A percentile compares a stretch with the other conserved stretches of the same genome.
Evolutionary conservation across 2,113 vertebrate species (phyloP).

Genomic region (Phalacrocorax aristotelis): DNA sequence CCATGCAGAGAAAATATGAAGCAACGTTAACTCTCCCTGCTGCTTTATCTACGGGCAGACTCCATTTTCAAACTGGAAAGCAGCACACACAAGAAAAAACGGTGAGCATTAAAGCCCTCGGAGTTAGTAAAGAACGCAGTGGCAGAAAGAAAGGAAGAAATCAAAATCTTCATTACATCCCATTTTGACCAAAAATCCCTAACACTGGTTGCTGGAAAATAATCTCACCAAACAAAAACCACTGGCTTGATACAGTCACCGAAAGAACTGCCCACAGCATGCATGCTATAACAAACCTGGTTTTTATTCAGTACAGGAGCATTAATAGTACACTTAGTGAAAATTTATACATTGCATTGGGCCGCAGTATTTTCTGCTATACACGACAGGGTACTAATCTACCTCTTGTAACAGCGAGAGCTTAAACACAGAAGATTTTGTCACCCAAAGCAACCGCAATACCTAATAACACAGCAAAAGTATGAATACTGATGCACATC

Average conservation of each 20-base stretch:
- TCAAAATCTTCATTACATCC: background rate
- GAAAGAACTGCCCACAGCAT: background rate
- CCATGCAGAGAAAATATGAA: background rate
- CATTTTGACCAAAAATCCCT: background rate
- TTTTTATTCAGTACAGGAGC: background rate
- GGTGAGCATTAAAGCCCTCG: background rate
- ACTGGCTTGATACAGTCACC: background rate
- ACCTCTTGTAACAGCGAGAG: background rate
- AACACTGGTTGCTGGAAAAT: background rate
- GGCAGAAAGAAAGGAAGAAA: background rate
- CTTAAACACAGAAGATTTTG: background rate
- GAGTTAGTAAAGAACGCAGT: background rate
- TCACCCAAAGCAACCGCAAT: background rate
- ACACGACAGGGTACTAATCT: background rate
- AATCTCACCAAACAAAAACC: background rate
- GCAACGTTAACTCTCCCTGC: background rate
- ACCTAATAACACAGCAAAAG: background rate
- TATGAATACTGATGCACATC: background rate
- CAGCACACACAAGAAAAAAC: background rate
- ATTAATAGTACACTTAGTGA: background rate
- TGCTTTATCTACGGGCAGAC: background rate
- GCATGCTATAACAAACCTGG: fast-evolving
- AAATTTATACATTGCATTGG: background rate
- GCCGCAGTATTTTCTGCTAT: background rate
- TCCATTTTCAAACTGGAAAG: background rate